phyloP scores from a whole-genome alignment of 2,113 vertebrate genomes.

The Dicaeum eximium region DNA sequence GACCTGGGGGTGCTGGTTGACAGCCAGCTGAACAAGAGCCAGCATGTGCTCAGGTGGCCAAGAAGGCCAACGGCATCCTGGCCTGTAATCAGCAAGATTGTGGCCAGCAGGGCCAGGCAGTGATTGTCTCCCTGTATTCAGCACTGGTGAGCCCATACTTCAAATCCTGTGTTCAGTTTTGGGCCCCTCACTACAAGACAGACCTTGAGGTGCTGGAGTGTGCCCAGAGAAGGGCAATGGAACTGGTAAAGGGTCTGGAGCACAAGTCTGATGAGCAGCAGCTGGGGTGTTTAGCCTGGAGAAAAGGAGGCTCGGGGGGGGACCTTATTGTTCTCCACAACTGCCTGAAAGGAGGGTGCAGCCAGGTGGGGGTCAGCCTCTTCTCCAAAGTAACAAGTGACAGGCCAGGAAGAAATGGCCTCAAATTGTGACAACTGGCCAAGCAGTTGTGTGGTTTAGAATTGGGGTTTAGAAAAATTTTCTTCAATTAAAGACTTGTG shows the following conservation, averaged over 20 bases:
- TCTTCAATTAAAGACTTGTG: background rate
- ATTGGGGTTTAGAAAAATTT: background rate
- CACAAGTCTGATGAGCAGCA: background rate
- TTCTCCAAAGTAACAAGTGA: background rate
- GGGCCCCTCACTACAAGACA: fast-evolving
- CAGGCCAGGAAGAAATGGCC: background rate
- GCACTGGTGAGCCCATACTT: background rate
- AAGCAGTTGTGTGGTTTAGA: background rate
- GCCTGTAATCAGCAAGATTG: background rate
- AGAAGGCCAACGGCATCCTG: background rate
- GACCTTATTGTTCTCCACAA: background rate
- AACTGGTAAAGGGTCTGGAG: background rate
- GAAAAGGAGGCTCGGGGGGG: background rate
- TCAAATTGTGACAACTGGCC: background rate
- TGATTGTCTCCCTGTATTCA: background rate
- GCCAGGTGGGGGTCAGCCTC: background rate
- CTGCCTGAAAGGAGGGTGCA: background rate
- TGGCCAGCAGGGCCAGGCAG: background rate
- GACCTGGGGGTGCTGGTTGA: background rate
- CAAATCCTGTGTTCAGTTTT: background rate
- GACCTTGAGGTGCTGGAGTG: background rate
- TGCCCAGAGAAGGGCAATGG: background rate
- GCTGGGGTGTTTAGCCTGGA: background rate
- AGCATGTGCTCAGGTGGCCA: background rate
- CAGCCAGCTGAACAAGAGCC: background rate